These are phyloP conservation scores for Lordiphosa clarofinis DNA, from an alignment of 1,140 invertebrate species.

Conservation along the genomic window DNA sequence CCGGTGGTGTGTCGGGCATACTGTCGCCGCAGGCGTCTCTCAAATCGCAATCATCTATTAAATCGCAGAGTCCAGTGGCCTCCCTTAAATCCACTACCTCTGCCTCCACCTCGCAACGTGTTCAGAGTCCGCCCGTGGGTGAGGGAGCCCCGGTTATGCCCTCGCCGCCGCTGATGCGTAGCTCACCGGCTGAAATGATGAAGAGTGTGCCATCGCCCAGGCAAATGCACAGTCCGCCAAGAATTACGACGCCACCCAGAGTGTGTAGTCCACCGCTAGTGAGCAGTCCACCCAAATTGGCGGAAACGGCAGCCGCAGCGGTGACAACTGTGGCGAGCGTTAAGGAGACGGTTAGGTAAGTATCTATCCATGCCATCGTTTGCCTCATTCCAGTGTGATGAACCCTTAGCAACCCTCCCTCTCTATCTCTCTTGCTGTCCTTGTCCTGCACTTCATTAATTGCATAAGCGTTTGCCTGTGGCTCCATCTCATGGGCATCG, in stretches of 20 bases:
- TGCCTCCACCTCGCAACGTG: constrained; percentile 32
- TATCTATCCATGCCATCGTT: neutral
- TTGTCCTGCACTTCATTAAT: constrained; percentile 49
- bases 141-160: constrained; percentile 71
- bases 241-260: constrained; percentile 67
- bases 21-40: constrained; percentile 59
- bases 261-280: constrained; percentile 72
- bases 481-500: constrained; percentile 12
- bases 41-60: constrained; percentile 32
- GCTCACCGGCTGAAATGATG: constrained; percentile 45
- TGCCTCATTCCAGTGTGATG: no score
- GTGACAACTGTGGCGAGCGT: constrained; percentile 20
- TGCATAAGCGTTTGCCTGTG: constrained; percentile 52
- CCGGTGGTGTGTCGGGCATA: constrained; percentile 10
- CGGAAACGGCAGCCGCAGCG: constrained; percentile 48
- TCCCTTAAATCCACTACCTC: constrained; percentile 51
- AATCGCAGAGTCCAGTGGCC: constrained; percentile 32
- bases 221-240: constrained; percentile 76
- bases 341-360: constrained; percentile 43
- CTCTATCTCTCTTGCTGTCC: constrained; percentile 6
- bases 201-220: constrained; percentile 35
- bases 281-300: constrained; percentile 69
- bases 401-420: no score
- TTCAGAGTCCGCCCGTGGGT: constrained; percentile 63
- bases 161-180: constrained; percentile 69